Percentiles rank a stretch among this genome's conserved stretches.
phyloP scores from a whole-genome alignment of 2,113 vertebrate species.

The Cairina moschata region DNA sequence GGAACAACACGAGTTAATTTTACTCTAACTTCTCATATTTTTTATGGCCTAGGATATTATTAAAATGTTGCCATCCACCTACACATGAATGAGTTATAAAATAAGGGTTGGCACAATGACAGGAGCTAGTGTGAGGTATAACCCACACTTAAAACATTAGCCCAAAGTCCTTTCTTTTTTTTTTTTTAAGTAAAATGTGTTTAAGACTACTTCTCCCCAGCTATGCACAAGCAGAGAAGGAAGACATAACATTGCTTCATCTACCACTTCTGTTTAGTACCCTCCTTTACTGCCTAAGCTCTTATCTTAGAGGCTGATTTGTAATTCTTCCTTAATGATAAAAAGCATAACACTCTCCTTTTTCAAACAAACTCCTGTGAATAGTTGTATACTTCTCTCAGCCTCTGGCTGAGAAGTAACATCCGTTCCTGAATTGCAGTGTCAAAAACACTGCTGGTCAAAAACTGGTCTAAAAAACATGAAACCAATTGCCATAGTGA shows the following conservation, averaged over 20 bases:
- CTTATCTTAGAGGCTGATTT: not conserved
- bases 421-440: no score
- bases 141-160: not conserved
- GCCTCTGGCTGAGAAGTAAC: not conserved
- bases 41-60: not conserved
- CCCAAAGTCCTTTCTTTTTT: not conserved
- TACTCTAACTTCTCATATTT: not conserved
- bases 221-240: not conserved
- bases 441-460: not conserved
- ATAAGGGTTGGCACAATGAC: not conserved
- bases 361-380: not conserved
- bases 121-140: not conserved
- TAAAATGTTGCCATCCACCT: not conserved
- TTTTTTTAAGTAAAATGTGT: not conserved
- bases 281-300: not conserved
- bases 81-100: not conserved
- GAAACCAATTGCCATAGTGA: not conserved
- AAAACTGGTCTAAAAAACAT: not conserved
- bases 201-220: not conserved
- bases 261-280: not conserved
- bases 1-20: not conserved
- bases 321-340: not conserved
- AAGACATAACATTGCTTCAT: not conserved
- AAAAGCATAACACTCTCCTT: not conserved
- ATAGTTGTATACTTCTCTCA: not conserved